phyloP scores from a whole-genome alignment of 2,113 vertebrate genomes.

The Noturus placidus region DNA sequence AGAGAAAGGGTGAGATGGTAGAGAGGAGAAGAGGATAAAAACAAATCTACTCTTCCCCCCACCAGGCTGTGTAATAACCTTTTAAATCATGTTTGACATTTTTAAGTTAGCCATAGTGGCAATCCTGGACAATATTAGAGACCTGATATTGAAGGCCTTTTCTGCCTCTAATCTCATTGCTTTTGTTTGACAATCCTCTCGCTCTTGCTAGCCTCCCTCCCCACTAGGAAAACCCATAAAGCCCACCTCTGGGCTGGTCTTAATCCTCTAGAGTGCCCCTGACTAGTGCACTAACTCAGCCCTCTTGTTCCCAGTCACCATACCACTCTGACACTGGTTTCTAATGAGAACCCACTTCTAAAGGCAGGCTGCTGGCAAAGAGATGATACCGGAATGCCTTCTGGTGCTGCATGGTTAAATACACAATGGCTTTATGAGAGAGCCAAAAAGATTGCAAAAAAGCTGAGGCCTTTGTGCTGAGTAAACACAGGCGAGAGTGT shows the following conservation, averaged over 20 bases:
- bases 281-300: slow-evolving; percentile 51
- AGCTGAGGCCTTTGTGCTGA: slow-evolving; percentile 67
- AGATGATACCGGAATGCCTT: slow-evolving; percentile 66
- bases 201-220: slow-evolving; percentile 54
- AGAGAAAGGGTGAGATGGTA: slow-evolving; percentile 3
- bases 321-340: slow-evolving; percentile 79
- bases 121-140: slow-evolving; percentile 74
- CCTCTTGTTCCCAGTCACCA: slow-evolving; percentile 58
- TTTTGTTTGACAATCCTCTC: slow-evolving; percentile 82
- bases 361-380: slow-evolving; percentile 72
- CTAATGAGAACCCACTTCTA: slow-evolving; percentile 77
- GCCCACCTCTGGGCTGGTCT: slow-evolving; percentile 38
- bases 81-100: slow-evolving; percentile 90
- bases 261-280: slow-evolving; percentile 56
- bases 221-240: slow-evolving; percentile 38
- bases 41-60: slow-evolving; percentile 50
- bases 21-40: neutral
- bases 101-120: slow-evolving; percentile 79
- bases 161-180: slow-evolving; percentile 82
- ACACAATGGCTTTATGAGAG: slow-evolving; percentile 69
- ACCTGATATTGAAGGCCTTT: slow-evolving; percentile 80
- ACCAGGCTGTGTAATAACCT: slow-evolving; percentile 79
- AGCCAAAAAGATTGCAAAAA: neutral
- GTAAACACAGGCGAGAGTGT: slow-evolving; percentile 49
- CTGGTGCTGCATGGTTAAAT: slow-evolving; percentile 72